Percentiles rank a stretch among this genome's conserved stretches.
phyloP scores from a whole-genome alignment of 2,888 invertebrate species.

The Microplitis deprimator region DNA sequence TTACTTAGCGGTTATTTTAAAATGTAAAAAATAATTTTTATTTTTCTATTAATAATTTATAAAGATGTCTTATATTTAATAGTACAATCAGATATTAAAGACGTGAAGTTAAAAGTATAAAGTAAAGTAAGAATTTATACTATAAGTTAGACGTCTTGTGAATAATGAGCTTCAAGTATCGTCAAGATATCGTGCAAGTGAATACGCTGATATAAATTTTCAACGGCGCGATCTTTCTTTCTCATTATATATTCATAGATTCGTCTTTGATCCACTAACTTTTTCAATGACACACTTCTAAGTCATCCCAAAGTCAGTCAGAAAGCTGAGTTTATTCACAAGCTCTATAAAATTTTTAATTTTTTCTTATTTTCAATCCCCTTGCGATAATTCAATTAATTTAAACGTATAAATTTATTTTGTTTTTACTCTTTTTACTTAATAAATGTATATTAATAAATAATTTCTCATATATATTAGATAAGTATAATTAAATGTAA shows the following conservation, averaged over 20 bases:
- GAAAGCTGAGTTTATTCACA: slow-evolving; percentile 2
- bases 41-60: slow-evolving; percentile 5
- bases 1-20: not conserved
- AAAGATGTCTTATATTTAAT: slow-evolving; percentile 1
- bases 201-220: slow-evolving; percentile 18
- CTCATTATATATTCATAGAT: slow-evolving; percentile 63
- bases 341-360: not conserved
- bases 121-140: not conserved
- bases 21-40: not conserved
- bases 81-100: slow-evolving; percentile 9
- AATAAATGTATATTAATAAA: not conserved
- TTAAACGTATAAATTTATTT: not conserved
- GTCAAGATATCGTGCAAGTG: slow-evolving; percentile 8
- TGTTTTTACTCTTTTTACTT: too few species aligned
- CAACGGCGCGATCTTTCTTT: slow-evolving; percentile 40
- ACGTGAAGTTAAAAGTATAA: slow-evolving; percentile 24
- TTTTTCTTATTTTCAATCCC: slow-evolving; percentile 2
- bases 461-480: not conserved
- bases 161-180: slow-evolving; percentile 25
- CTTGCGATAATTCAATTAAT: slow-evolving; percentile 12
- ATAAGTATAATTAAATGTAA: not conserved
- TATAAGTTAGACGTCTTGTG: slow-evolving; percentile 16
- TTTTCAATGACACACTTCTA: slow-evolving; percentile 49
- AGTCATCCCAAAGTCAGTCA: slow-evolving; percentile 12
- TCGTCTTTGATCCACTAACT: slow-evolving; percentile 45